Evolutionary conservation across 2,888 invertebrate genomes (phyloP), one percentile per base, ranked within the genome.

Genomic region (Parnassius apollo): DNA sequence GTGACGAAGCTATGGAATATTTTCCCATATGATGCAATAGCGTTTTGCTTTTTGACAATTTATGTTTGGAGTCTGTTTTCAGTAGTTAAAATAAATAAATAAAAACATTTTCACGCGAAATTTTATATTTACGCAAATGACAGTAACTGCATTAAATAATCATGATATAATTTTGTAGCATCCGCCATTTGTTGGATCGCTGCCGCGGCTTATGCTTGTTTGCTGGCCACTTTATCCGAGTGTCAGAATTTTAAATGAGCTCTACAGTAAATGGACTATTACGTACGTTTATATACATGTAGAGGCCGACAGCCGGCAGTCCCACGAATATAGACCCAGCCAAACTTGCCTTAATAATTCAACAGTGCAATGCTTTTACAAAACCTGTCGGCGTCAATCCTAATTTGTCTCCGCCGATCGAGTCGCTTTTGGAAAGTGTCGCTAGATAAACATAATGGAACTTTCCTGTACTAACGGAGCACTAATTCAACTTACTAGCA

Each of bases 291-390:
- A 70, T 67, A 69, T 70, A 70, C 61, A 73, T 71, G 71, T 70
- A 71, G 73, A 77, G 71, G 78, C 81, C 76, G 78, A 74, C 77
- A 80, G 76, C 76, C 73, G 77, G 77, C 76, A 75, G 75, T 76
- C 73, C 83, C 83, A 85, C 91, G 81, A 79, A 89, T 89, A 90
- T 91, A 91, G 87, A 80, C 77, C 81, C 83, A 85, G 77, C 70
- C 88, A 71, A 86, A 86, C 86, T 80, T 81, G 82, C 85, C 88
- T 91, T 89, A 90, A 91, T 91, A 91, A 91, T 91, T 91, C 89
- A 91, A 90, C 91, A 90, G 83, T 88, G 91, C 91, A 91, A 91
- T 91, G 91, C 91, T 91, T 91, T 91, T 91, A 91, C 91, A 91
- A 89, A 91, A 88, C 87, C 88, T 91, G 91, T 91, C 90, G 80